Base-by-base conservation (phyloP, 2,797 vertebrate genomes). In the Typhlichthys subterraneus region DNA sequence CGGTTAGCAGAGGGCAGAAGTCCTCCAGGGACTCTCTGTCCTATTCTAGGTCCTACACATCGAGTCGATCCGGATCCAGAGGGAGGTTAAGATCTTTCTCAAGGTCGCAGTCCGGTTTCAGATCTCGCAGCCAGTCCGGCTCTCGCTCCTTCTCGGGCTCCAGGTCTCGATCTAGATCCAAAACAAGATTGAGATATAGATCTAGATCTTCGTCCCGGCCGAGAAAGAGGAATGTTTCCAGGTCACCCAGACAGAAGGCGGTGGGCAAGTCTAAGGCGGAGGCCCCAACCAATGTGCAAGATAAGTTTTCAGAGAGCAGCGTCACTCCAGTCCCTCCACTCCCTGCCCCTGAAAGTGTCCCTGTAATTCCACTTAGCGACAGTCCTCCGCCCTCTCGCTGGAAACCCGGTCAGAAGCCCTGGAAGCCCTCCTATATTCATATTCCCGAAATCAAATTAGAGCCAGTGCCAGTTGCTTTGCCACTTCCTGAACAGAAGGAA, bases 371-470 rank as follows among this genome's bases (percentile, higher is more conserved):
- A 0, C 70, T 99, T 56, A 99, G 98, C 31, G 98, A 99, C 59
- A 99, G 98, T 19, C 98, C 98, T 1, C 97, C 98, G 0, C 98
- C 98, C 13, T 99, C 98, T 0, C 91, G 97, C 57, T 99, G 98
- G 98, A 99, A 99, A 75, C 98, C 98, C 10, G 98, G 94, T 8
- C 97, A 98, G 70, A 99, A 99, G 76, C 98, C 98, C 0, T 99
- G 98, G 98, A 99, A 98, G 59, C 95, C 98, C 0, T 99, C 98
- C 0, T 99, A 99, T 0, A 91, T 99, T 67, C 91, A 95, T 8
- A 93, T 96, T 73, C 95, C 95, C 82, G 95, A 97, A 67, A 93
- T 96, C 76, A 97, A 96, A 87, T 87, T 92, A 50, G 96, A 95
- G 80, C 80, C 94, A 6, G 85, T 86, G 2, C 83, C 90, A 5